These are phyloP conservation scores for Peromyscus aztecus DNA, from an alignment of 2,797 vertebrate species.

Conservation along the genomic window DNA sequence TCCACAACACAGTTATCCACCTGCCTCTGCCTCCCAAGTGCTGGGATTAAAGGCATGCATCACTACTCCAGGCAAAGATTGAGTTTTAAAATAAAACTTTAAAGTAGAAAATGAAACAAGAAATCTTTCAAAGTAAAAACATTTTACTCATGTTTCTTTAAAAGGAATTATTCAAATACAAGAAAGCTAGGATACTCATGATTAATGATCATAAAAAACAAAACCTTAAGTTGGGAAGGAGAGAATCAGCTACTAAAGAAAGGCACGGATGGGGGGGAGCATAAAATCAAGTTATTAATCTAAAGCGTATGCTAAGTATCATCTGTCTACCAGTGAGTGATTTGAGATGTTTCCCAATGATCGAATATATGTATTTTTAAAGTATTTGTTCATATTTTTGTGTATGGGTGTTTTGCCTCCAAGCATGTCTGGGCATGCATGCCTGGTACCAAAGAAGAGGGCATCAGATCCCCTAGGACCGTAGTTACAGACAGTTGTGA, in stretches of 20 bases:
- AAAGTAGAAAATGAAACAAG: constrained; percentile 24
- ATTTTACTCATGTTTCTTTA: neutral
- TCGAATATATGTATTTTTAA: neutral
- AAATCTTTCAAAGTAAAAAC: constrained; percentile 35
- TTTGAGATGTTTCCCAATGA: constrained; percentile 4
- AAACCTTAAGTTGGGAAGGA: neutral
- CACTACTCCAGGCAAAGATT: neutral
- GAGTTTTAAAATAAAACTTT: constrained; percentile 61
- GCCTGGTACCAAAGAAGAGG: too few relatives aligned
- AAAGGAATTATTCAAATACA: constrained; percentile 4
- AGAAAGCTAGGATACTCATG: neutral
- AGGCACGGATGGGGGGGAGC: neutral
- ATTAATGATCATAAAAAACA: constrained; percentile 31
- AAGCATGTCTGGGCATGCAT: neutral
- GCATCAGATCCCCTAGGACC: too few relatives aligned
- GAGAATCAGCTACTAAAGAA: neutral
- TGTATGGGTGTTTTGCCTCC: neutral
- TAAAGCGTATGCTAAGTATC: neutral
- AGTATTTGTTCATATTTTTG: neutral
- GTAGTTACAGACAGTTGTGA: neutral
- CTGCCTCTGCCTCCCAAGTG: neutral
- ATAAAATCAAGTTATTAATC: neutral
- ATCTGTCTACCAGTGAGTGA: neutral
- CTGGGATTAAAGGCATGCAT: neutral
- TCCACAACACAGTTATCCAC: neutral